phyloP scores from a whole-genome alignment of 2,797 vertebrate genomes.

The Sciurus vulgaris region DNA sequence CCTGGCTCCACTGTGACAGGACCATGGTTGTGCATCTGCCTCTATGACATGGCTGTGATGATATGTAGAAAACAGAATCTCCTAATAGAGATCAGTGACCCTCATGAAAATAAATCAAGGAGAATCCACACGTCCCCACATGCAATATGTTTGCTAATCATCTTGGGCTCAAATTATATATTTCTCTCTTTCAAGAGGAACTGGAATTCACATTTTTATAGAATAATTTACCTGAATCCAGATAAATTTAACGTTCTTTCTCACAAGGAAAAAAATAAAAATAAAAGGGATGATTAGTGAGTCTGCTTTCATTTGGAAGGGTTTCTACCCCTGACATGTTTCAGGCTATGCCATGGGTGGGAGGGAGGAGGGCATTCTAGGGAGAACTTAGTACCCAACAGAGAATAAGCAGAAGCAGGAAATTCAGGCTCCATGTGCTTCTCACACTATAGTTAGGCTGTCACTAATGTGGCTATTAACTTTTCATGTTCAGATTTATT shows the following conservation, averaged over 20 bases:
- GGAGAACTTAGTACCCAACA: constrained; percentile 29
- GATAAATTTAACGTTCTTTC: neutral
- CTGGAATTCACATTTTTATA: neutral
- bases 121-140: neutral
- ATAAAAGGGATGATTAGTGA: neutral
- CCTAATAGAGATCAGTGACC: neutral
- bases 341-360: neutral
- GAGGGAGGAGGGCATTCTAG: constrained; percentile 31
- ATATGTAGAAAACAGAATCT: neutral
- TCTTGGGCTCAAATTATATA: neutral
- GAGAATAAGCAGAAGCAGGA: constrained; percentile 59
- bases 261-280: neutral
- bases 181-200: neutral
- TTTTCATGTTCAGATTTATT: constrained; percentile 87
- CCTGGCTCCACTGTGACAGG: neutral
- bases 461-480: constrained; percentile 86
- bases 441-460: constrained; percentile 75
- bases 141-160: neutral
- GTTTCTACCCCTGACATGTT: constrained; percentile 24
- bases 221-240: neutral
- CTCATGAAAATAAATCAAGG: neutral
- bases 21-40: neutral
- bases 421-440: constrained; percentile 55
- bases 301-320: constrained; percentile 64
- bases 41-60: neutral